Conservation (phyloP, 2,113 vertebrate genomes). For the Sula dactylatra region DNA sequence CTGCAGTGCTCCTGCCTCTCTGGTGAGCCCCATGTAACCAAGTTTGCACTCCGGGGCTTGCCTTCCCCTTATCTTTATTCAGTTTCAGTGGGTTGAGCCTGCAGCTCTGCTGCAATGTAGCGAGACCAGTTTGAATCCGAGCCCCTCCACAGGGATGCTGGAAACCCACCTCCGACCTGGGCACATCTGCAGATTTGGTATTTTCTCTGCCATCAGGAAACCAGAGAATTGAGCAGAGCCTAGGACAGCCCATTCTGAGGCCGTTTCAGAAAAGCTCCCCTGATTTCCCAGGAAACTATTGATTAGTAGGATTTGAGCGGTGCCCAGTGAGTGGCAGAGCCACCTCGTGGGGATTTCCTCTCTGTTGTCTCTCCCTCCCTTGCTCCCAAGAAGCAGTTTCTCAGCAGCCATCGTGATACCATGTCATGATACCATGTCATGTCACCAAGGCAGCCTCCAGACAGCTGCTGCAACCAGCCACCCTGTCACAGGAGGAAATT, state of each 20-base stretch:
- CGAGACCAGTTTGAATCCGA: fast-evolving
- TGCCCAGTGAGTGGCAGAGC: neutral
- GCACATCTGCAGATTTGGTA: neutral
- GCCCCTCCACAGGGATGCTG: neutral
- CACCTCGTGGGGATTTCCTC: neutral
- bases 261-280: neutral
- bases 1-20: neutral
- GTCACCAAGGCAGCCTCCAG: fast-evolving
- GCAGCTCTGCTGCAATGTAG: neutral
- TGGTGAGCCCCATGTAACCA: fast-evolving
- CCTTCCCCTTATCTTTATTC: neutral
- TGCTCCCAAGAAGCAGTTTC: neutral
- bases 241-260: neutral
- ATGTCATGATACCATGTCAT: neutral
- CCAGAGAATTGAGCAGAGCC: fast-evolving
- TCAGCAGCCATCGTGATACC: neutral
- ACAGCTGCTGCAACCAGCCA: neutral
- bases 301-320: neutral
- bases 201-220: neutral
- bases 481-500: neutral
- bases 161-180: neutral
- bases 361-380: neutral
- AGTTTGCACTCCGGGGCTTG: fast-evolving
- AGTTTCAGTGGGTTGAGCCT: neutral
- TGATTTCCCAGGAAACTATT: neutral